Conservation (phyloP, 1,140 invertebrate genomes). For the Oreohelix idahoensis region DNA sequence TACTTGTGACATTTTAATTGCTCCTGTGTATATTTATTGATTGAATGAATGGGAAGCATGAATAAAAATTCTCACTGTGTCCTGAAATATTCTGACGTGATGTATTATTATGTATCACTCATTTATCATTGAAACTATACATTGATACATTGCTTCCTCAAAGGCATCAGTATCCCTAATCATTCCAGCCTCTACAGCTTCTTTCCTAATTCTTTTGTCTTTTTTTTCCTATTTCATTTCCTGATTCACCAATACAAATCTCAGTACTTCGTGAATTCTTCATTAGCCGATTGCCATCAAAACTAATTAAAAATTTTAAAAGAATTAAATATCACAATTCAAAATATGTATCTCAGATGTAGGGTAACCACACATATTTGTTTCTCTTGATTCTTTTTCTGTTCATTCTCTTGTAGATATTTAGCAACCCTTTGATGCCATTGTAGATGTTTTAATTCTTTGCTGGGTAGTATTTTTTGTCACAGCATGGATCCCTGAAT, state of each 20-base stretch:
- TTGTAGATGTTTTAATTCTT: not conserved
- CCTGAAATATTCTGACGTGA: not conserved
- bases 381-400: not conserved
- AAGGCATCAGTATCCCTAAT: not conserved
- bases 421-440: not conserved
- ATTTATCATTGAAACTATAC: not conserved
- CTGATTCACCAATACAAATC: not conserved
- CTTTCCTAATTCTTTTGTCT: not conserved
- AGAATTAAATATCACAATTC: not conserved
- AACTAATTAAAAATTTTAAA: too few relatives aligned
- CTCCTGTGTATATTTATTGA: conserved; percentile 34
- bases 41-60: conserved; percentile 28
- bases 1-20: conserved; percentile 18
- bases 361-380: not conserved
- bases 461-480: not conserved
- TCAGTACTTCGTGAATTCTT: not conserved
- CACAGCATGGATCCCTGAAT: not conserved
- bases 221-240: not conserved
- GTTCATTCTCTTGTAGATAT: not conserved
- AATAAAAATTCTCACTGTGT: conserved; percentile 36
- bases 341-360: not conserved
- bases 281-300: not conserved
- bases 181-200: not conserved
- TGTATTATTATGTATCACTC: not conserved
- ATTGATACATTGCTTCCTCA: not conserved